Evolutionary conservation across 2,888 invertebrate species (phyloP).

Genomic region (Tricholauxania praeusta): DNA sequence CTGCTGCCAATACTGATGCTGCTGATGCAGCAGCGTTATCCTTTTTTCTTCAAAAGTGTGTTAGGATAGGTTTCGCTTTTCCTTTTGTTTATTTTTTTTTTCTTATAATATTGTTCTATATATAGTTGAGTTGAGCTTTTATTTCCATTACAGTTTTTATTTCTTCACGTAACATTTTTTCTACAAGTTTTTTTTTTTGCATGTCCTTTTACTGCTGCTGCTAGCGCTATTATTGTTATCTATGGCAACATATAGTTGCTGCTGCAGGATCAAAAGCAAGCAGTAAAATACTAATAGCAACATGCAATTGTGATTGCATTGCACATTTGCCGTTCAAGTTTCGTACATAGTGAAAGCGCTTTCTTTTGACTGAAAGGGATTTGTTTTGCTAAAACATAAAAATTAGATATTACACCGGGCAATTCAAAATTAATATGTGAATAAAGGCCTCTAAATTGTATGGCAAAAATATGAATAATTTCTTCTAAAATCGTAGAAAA

Average conservation of each 20-base stretch:
- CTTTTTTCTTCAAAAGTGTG: slow-evolving; percentile 29
- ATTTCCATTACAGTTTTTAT: slow-evolving; percentile 25
- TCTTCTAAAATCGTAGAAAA: no score
- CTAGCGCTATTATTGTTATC: not conserved
- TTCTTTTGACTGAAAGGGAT: no score
- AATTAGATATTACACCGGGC: no score
- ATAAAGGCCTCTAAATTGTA: no score
- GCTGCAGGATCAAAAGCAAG: slow-evolving; percentile 22
- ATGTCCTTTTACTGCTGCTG: not conserved
- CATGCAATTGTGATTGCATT: slow-evolving; percentile 22
- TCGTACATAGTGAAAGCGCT: not conserved
- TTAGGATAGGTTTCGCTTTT: not conserved
- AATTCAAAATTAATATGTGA: no score
- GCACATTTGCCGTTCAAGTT: slow-evolving; percentile 41
- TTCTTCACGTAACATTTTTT: slow-evolving; percentile 4
- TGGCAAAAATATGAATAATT: not conserved
- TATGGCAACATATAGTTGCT: not conserved
- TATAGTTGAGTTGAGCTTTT: slow-evolving; percentile 23
- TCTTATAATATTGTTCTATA: slow-evolving; percentile 29
- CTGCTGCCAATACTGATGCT: not conserved
- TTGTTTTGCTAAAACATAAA: no score
- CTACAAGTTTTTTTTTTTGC: not conserved
- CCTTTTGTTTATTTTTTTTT: slow-evolving; percentile 4
- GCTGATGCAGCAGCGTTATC: slow-evolving; percentile 13
- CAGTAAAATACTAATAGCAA: slow-evolving; percentile 46